Evolutionary conservation across 2,888 invertebrate species (phyloP), one percentile per base, ranked within the genome.

Genomic region (Nemapogon koenigi): DNA sequence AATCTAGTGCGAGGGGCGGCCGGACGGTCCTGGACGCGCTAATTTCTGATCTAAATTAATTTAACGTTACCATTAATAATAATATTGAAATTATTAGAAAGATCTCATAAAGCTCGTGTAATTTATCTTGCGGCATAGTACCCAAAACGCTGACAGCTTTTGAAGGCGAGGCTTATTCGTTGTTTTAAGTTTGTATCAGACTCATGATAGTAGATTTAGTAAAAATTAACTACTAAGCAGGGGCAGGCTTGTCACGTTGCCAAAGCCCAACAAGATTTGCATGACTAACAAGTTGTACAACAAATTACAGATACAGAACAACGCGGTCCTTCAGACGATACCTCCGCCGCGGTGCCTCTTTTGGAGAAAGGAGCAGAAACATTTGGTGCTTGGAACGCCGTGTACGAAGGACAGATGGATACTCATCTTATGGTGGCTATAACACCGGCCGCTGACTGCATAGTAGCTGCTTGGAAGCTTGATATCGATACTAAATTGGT

Each of bases 381-480:
- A 14, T 81, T 84, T 2, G 81, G 85, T 2, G 76, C 85, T 4
- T 94, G 94, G 94, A 87, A 84, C 37, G 88, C 88, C 1, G 83
- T 84, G 7, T 81, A 91, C 42, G 88, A 89, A 49, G 81, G 85
- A 3, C 81, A 83, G 37, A 80, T 85, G 46, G 85, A 83, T 36
- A 84, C 86, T 44, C 75, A 81, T 7, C 59, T 88, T 16, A 81
- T 87, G 53, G 81, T 84, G 35, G 73, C 87, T 55, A 82, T 94
- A 18, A 87, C 86, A 17, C 84, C 92, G 0, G 82, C 91, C 0
- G 81, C 86, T 0, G 84, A 88, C 41, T 84, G 88, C 47, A 83
- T 88, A 36, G 87, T 94, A 2, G 91, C 92, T 7, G 85, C 90
- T 51, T 94, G 94, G 94, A 85, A 83, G 40, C 63, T 94, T 50